A percentile compares a stretch with the other conserved stretches of the same genome.
Conservation (phyloP, 2,797 vertebrate species). For the Pipistrellus pygmaeus region DNA sequence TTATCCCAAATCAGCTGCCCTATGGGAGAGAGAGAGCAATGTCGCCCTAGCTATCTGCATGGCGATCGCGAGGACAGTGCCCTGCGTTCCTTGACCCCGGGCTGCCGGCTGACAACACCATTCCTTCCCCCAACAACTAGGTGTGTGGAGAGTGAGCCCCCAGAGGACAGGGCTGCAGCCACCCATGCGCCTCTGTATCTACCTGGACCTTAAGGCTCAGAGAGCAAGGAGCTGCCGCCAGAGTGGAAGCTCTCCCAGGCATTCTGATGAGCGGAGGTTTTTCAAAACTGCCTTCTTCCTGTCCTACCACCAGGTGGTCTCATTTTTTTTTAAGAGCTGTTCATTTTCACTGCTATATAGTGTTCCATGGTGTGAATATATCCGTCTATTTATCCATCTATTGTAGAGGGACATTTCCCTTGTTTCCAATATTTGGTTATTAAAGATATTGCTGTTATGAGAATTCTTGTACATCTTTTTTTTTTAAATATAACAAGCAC, state of each 20-base stretch:
- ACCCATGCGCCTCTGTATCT: neutral
- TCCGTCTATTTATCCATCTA: neutral
- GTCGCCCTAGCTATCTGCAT: neutral
- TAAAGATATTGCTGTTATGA: neutral
- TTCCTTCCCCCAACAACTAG: neutral
- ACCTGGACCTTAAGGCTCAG: neutral
- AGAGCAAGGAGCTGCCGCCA: neutral
- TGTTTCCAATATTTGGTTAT: neutral
- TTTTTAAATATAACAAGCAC: neutral
- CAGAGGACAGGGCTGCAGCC: neutral
- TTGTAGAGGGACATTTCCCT: neutral
- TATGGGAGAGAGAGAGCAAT: neutral
- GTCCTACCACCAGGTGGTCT: neutral
- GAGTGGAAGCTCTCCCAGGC: neutral
- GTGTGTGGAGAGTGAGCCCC: neutral
- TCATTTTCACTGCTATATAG: neutral
- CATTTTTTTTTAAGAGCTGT: neutral
- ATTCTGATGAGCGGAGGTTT: neutral
- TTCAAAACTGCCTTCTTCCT: neutral
- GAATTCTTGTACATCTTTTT: neutral
- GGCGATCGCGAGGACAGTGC: neutral
- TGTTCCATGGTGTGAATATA: neutral
- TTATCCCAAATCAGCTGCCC: neutral
- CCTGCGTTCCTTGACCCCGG: neutral
- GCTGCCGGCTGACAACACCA: neutral